These are phyloP conservation scores for Ciconia boyciana DNA, from an alignment of 2,113 vertebrate genomes.

Conservation along the genomic window DNA sequence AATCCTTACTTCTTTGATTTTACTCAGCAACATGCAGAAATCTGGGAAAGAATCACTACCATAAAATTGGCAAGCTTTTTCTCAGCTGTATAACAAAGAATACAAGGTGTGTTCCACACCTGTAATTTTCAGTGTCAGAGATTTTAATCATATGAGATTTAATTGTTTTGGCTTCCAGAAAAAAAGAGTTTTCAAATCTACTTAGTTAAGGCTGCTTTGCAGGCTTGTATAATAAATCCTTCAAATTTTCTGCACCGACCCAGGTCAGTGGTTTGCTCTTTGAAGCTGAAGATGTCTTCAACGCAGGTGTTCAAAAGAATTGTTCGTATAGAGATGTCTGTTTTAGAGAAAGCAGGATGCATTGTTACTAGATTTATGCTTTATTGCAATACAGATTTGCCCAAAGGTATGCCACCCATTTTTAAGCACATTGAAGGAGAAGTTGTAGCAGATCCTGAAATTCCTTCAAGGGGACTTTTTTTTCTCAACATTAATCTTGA, in stretches of 20 bases:
- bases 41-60: not conserved
- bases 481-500: not conserved
- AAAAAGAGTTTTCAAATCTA: not conserved
- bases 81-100: not conserved
- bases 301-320: not conserved
- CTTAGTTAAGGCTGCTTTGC: not conserved
- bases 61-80: constrained; percentile 9
- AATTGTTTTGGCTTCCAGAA: constrained; percentile 5
- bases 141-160: not conserved
- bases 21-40: not conserved
- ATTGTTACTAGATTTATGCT: not conserved
- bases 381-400: not conserved
- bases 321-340: not conserved
- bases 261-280: constrained; percentile 12
- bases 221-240: constrained; percentile 29
- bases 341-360: not conserved
- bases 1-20: not conserved
- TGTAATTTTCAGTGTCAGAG: not conserved
- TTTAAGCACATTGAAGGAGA: not conserved
- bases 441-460: not conserved
- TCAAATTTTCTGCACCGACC: not conserved
- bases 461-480: not conserved
- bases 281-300: constrained; percentile 17
- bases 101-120: constrained; percentile 16
- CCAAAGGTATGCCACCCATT: not conserved